Conservation (phyloP, 2,113 vertebrate species). For the Hypomesus transpacificus region DNA sequence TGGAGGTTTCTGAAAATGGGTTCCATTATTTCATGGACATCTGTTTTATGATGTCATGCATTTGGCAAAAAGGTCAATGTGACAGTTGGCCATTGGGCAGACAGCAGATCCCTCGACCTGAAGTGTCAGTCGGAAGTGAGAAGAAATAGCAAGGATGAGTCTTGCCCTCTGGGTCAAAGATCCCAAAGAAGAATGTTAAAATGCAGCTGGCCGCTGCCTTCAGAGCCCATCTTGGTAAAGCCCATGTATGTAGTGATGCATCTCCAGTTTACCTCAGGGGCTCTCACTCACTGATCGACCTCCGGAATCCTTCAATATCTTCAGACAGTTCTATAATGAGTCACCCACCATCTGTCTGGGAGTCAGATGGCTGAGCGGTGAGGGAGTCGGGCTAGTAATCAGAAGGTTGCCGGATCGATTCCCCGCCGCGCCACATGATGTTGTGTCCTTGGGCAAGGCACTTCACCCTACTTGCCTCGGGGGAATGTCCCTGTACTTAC, state of each 20-base stretch:
- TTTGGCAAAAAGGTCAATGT: not conserved
- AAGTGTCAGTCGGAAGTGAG: slow-evolving; percentile 44
- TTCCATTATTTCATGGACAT: no score
- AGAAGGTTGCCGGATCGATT: no score
- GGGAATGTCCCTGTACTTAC: no score
- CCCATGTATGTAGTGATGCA: not conserved
- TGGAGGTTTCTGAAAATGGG: no score
- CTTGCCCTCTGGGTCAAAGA: slow-evolving; percentile 48
- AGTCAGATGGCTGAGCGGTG: no score
- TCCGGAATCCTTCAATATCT: not conserved
- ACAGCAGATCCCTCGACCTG: slow-evolving; percentile 22
- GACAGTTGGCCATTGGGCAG: slow-evolving; percentile 34
- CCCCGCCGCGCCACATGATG: no score
- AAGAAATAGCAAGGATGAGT: slow-evolving; percentile 37
- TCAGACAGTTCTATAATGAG: slow-evolving; percentile 5
- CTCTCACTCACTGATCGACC: slow-evolving; percentile 10
- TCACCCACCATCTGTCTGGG: slow-evolving; percentile 2
- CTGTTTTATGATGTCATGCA: no score
- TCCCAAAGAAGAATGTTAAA: slow-evolving; percentile 32
- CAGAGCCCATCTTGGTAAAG: slow-evolving; percentile 4
- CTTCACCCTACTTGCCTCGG: no score
- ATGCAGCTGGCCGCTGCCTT: not conserved
- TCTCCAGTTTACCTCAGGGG: not conserved
- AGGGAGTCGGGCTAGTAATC: no score
- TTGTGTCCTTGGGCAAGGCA: no score